Base-by-base conservation (phyloP, 2,888 invertebrate species). In the Stenodema calcarata region DNA sequence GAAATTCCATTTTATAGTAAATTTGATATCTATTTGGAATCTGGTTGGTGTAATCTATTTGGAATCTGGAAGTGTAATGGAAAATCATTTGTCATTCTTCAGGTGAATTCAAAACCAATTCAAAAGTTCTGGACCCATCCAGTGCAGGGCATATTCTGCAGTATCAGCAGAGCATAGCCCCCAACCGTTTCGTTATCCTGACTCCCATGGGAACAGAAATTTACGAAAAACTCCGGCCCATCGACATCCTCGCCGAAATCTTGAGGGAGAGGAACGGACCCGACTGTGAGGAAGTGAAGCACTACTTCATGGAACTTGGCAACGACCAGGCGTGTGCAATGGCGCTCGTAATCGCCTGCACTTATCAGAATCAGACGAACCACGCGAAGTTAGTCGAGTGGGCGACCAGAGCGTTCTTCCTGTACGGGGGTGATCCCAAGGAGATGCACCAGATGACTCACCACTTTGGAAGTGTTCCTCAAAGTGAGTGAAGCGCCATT, bases 321-420 rank as follows among this genome's bases (percentile, higher is more conserved):
- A 94, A 95, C 87, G 95, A 96, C 84, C 97, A 98, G 91, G 98
- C 97, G 0, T 98, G 97, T 91, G 96, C 96, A 0, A 97, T 96
- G 62, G 95, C 96, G 85, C 92, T 98, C 73, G 94, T 96, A 89
- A 91, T 99, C 87, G 97, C 98, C 0, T 97, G 97, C 87, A 35
- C 80, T 70, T 86, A 30, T 23, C 83, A 70, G 14, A 86, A 84
- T 9, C 73, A 84, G 41, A 42, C 73, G 9, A 84, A 84, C 30
- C 73, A 69, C 35, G 44, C 50, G 2, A 70, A 93, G 92, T 91
- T 94, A 0, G 94, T 95, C 79, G 95, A 97, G 90, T 96, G 96
- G 95, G 98, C 98, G 0, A 95, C 97, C 0, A 94, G 97, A 89
- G 97, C 98, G 0, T 97, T 98, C 92, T 96, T 98, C 91, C 92